phyloP scores from a whole-genome alignment of 2,797 vertebrate species.

The Pseudochirops cupreus region DNA sequence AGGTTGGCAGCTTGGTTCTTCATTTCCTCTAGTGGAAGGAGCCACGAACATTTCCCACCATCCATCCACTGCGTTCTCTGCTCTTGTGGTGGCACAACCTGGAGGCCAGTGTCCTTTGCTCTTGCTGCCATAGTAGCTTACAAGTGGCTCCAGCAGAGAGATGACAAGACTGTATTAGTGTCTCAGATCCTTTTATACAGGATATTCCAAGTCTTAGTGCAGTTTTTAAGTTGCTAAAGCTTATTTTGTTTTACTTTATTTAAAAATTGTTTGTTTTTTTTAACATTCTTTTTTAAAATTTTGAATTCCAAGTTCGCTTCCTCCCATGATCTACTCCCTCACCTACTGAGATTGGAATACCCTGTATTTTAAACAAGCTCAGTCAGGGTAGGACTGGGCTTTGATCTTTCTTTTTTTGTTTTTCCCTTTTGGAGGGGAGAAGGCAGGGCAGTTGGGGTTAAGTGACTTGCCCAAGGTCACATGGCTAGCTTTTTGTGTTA shows the following conservation, averaged over 20 bases:
- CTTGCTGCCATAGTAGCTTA: neutral
- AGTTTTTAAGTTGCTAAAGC: neutral
- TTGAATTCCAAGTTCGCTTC: neutral
- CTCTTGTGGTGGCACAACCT: neutral
- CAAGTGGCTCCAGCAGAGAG: neutral
- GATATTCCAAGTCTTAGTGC: neutral
- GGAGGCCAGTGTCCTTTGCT: accelerated
- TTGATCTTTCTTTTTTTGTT: neutral
- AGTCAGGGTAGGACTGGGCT: neutral
- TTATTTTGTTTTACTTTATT: neutral
- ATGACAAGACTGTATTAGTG: neutral
- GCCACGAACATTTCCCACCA: neutral
- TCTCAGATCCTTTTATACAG: neutral
- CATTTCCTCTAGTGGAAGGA: neutral
- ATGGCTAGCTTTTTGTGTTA: too few species aligned
- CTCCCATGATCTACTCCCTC: neutral
- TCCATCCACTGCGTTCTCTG: neutral
- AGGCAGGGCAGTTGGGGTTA: too few species aligned
- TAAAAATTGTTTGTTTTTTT: neutral
- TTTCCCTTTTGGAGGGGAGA: too few species aligned
- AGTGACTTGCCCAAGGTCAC: too few species aligned
- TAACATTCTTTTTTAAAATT: neutral
- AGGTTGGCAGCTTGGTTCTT: neutral
- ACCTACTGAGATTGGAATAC: neutral
- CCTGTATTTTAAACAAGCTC: neutral